Percentiles rank a stretch among this genome's conserved stretches.
These are phyloP conservation scores for Habroteleia sp. DNA, from an alignment of 2,888 invertebrate genomes.

Conservation along the genomic window DNA sequence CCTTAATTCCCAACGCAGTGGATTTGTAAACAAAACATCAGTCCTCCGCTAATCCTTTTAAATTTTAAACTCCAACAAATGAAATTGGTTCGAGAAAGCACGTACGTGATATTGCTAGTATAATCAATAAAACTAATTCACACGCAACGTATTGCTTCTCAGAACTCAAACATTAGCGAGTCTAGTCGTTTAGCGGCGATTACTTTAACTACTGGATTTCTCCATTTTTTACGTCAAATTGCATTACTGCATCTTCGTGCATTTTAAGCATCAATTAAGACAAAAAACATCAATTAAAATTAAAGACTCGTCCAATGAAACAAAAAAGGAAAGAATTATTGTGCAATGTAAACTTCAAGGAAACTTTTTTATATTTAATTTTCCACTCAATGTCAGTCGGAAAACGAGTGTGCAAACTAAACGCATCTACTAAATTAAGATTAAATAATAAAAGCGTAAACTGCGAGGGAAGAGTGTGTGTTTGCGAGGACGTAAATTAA, in stretches of 20 bases:
- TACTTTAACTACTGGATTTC: slow-evolving; percentile 12
- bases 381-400: not conserved
- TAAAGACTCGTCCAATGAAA: not conserved
- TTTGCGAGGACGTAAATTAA: too few species aligned
- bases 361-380: not conserved
- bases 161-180: slow-evolving; percentile 9
- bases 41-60: too few species aligned
- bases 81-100: slow-evolving; percentile 1
- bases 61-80: too few species aligned
- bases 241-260: not conserved
- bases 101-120: slow-evolving; percentile 8
- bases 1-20: too few species aligned
- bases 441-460: too few species aligned
- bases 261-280: slow-evolving; percentile 1
- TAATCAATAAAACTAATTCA: slow-evolving; percentile 44
- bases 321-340: not conserved
- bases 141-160: slow-evolving; percentile 29
- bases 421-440: too few species aligned
- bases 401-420: not conserved
- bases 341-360: not conserved
- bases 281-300: slow-evolving; percentile 2
- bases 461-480: too few species aligned
- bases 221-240: not conserved
- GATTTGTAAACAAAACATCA: too few species aligned
- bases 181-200: slow-evolving; percentile 18